Base-by-base conservation (phyloP, 2,113 vertebrate genomes). In the Macrotis lagotis region DNA sequence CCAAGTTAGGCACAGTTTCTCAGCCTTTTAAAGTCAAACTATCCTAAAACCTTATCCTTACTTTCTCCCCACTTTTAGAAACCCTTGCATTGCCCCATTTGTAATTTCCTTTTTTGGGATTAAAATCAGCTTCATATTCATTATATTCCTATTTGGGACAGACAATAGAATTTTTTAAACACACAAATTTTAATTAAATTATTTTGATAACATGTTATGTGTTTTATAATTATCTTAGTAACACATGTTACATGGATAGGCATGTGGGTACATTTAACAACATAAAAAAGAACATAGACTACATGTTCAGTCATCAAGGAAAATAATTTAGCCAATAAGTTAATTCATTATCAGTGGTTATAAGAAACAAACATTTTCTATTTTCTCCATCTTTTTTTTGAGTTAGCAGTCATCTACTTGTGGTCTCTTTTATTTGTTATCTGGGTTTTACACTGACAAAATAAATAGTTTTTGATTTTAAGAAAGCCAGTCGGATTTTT, bases 21-120 rank as follows among this genome's bases (percentile, higher is more conserved):
- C 97, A 98, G 94, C 93, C 93, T 97, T 94, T 97, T 96, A 97
- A 90, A 96, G 59, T 91, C n/a, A 96, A 98, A 98, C 97, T 97
- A 98, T 97, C 98, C 97, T 96, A 91, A n/a, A 97, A 98, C 97
- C 48, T 93, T 90, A 91, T 92, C 91, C 91, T 98, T 97, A 97
- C 93, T 97, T 97, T 96, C 95, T n/a, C 96, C 95, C 96, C 97
- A 96, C 91, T 98, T 98, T 97, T 97, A 94, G 88, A 94, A 94
- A 96, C 96, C 91, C 96, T 96, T 98, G 96, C 91, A 94, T 16
- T 83, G 37, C 16, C 19, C n/a, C 95, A 96, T n/a, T n/a, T n/a
- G n/a, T n/a, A n/a, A n/a, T n/a, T n/a, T n/a, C n/a, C 94, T 90
- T 91, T n/a, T 9, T 89, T 89, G 28, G 51, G 91, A 93, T 31